Percentiles rank a stretch among this genome's conserved stretches.
phyloP scores from a whole-genome alignment of 2,113 vertebrate species.

The Miniopterus natalensis region DNA sequence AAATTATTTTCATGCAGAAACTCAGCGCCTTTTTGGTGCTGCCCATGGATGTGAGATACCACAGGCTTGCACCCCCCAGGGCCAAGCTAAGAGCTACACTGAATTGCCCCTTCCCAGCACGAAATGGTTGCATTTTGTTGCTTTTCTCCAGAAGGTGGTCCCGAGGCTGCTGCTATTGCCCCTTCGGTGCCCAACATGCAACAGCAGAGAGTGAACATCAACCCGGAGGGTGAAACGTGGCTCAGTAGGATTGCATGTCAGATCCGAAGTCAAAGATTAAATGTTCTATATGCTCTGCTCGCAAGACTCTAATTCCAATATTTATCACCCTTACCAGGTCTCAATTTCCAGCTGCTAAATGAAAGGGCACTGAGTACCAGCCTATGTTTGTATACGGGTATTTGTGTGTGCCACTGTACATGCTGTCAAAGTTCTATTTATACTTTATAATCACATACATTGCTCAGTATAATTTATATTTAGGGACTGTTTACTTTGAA shows the following conservation, averaged over 20 bases:
- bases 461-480: slow-evolving; percentile 56
- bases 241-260: slow-evolving; percentile 6
- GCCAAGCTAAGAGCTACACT: neutral
- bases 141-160: neutral
- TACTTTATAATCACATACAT: slow-evolving; percentile 60
- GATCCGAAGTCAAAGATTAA: neutral
- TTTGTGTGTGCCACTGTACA: neutral
- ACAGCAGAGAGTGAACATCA: neutral
- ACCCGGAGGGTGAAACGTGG: neutral
- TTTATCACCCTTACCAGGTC: neutral
- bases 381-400: neutral
- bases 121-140: neutral
- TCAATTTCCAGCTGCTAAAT: slow-evolving; percentile 61
- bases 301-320: slow-evolving; percentile 27
- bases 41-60: neutral
- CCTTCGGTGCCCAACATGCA: neutral
- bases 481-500: slow-evolving; percentile 50
- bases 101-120: neutral
- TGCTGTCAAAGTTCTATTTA: slow-evolving; percentile 55
- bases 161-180: neutral
- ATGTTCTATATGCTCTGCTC: neutral
- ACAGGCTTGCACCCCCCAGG: neutral
- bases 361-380: slow-evolving; percentile 14
- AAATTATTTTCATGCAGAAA: slow-evolving; percentile 53
- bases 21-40: neutral